Base-by-base conservation (phyloP, 2,888 invertebrate species). In the Tipula lateralis region DNA sequence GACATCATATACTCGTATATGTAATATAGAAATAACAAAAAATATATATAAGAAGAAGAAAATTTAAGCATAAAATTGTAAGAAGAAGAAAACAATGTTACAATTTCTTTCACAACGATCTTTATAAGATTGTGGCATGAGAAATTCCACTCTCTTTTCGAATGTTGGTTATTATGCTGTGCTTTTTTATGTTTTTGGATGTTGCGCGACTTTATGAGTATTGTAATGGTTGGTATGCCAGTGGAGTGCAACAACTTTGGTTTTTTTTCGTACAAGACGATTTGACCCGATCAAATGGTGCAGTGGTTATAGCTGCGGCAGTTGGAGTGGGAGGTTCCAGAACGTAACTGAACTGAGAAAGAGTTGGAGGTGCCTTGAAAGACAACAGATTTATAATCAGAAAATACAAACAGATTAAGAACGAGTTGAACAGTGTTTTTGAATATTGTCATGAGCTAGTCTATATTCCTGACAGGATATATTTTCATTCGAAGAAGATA, bases 91-190 rank as follows among this genome's bases (percentile, higher is more conserved):
- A 24, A 66, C 19, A 66, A 66, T 66, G 66, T 66, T 66, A 66
- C 66, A 66, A 66, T 66, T 66, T 66, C 66, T 66, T 66, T 66
- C 66, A 66, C 66, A 66, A 66, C 24, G 66, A 24, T 66, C 66
- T 66, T n/a, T 66, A 66, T 66, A 24, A 6, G 66, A 66, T 24
- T 66, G 24, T 66, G 66, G 66, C 24, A 66, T 66, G 66, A 66
- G 66, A 66, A 66, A 66, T 66, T 66, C 66, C 66, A 66, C 66
- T 66, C 66, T 66, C 66, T 66, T 66, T 66, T 66, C 12, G 66
- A 66, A 66, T 66, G 66, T 66, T 66, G 19, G 24, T 24, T 66
- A 66, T 66, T 66, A 66, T 66, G 66, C 66, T 19, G 66, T 12
- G 66, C 66, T 66, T 66, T 24, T 66, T 24, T 24, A 24, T 66